Evolutionary conservation across 2,113 vertebrate genomes (phyloP).

Genomic region (Thunnus maccoyii): DNA sequence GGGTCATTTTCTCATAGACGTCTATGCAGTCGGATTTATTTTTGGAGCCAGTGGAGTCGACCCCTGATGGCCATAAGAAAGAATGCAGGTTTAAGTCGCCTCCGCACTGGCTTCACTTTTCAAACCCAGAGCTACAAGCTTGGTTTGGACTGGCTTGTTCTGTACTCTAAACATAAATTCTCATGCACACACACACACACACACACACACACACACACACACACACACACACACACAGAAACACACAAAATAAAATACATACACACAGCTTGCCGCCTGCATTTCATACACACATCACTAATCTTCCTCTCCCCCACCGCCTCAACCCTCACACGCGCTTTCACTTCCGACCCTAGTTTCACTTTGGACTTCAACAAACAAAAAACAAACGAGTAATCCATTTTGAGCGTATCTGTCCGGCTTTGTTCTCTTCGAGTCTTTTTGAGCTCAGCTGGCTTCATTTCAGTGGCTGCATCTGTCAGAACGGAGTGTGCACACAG

Average conservation of each 20-base stretch:
- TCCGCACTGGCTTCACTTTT: too few relatives aligned
- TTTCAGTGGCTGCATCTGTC: conserved; percentile 43
- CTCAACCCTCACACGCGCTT: neutral
- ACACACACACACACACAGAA: neutral
- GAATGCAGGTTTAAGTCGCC: too few relatives aligned
- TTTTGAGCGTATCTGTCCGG: conserved; percentile 52
- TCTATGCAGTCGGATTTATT: too few relatives aligned
- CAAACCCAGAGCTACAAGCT: too few relatives aligned
- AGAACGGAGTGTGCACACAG: conserved; percentile 30
- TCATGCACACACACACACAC: neutral
- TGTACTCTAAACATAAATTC: neutral
- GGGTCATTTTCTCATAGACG: too few relatives aligned
- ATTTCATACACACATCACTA: neutral
- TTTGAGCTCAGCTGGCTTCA: conserved; percentile 45
- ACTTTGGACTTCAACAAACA: conserved; percentile 22
- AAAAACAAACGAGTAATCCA: conserved; percentile 51
- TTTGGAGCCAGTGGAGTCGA: too few relatives aligned
- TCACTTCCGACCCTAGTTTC: conserved; percentile 6
- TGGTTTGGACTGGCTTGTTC: neutral
- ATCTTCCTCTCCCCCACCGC: neutral
- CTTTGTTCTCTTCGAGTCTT: conserved; percentile 39
- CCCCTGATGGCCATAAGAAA: too few relatives aligned
- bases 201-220: neutral
- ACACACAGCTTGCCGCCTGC: neutral
- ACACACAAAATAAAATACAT: neutral